Conservation (phyloP, 1,140 invertebrate genomes). For the Drosophila willistoni region DNA sequence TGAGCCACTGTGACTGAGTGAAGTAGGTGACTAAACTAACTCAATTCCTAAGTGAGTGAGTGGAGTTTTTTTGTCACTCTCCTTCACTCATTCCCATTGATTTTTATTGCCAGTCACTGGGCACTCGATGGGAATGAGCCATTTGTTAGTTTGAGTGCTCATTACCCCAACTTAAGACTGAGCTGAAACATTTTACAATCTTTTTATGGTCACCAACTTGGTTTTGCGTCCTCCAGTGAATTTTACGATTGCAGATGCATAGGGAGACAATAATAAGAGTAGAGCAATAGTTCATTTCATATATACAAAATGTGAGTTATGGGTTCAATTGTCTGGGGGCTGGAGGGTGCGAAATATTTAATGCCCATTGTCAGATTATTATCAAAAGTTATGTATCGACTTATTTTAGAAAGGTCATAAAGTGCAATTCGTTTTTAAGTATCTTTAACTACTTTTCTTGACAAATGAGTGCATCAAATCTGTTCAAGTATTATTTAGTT, state of each 20-base stretch:
- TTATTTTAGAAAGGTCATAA: background rate
- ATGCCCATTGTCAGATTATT: slow-evolving; percentile 6
- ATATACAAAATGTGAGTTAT: slow-evolving; percentile 28
- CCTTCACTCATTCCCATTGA: background rate
- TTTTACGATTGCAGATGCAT: slow-evolving; percentile 48
- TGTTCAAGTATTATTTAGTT: too few species aligned
- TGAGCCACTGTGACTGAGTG: background rate
- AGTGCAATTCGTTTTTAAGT: background rate
- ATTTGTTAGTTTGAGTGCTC: slow-evolving; percentile 32
- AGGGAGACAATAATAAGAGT: slow-evolving; percentile 25
- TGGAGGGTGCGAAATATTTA: background rate
- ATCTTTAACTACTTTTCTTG: background rate
- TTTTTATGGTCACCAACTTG: slow-evolving; percentile 48
- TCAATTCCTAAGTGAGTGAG: slow-evolving; percentile 22
- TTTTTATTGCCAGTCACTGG: slow-evolving; percentile 13
- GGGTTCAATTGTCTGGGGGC: background rate
- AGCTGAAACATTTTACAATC: slow-evolving; percentile 50
- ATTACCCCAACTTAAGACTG: slow-evolving; percentile 36
- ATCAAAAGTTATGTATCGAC: slow-evolving; percentile 5
- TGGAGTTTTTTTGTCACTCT: slow-evolving; percentile 19
- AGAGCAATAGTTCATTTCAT: slow-evolving; percentile 31
- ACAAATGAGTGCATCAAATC: background rate
- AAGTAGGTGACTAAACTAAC: background rate
- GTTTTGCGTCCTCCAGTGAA: slow-evolving; percentile 33
- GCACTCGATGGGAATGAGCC: slow-evolving; percentile 49